Conservation (phyloP, 2,888 invertebrate species). For the Nudaria mundana region DNA sequence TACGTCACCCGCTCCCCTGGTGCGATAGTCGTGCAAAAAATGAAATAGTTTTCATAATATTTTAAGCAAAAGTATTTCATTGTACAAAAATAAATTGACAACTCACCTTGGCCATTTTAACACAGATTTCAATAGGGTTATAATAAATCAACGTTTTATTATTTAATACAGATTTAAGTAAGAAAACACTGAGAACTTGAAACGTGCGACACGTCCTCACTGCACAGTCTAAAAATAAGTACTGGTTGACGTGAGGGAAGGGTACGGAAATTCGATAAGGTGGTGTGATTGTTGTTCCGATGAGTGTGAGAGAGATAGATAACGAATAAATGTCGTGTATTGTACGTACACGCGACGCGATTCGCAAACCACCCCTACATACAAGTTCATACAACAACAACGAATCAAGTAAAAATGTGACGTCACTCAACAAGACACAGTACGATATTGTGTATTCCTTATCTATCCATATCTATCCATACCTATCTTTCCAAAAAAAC, state of each 20-base stretch:
- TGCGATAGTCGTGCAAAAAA: conserved; percentile 22
- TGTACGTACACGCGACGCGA: too few relatives aligned
- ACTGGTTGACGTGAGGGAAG: conserved; percentile 42
- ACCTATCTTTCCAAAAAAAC: too few relatives aligned
- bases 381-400: too few relatives aligned
- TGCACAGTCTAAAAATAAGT: conserved; percentile 61
- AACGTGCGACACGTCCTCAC: conserved; percentile 45
- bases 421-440: too few relatives aligned
- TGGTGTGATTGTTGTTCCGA: conserved; percentile 35
- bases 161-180: conserved; percentile 55
- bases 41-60: conserved; percentile 14
- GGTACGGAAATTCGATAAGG: conserved; percentile 67
- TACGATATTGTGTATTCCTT: too few relatives aligned
- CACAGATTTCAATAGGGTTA: conserved; percentile 30
- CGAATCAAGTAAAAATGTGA: too few relatives aligned
- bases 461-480: too few relatives aligned
- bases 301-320: conserved; percentile 42
- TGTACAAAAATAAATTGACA: conserved; percentile 8
- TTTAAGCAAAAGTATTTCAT: not conserved
- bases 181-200: conserved; percentile 46
- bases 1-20: not conserved
- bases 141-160: conserved; percentile 35
- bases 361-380: too few relatives aligned
- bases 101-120: conserved; percentile 71
- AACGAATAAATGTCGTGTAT: too few relatives aligned